phyloP scores from a whole-genome alignment of 2,888 invertebrate species.

The Melieria crassipennis region DNA sequence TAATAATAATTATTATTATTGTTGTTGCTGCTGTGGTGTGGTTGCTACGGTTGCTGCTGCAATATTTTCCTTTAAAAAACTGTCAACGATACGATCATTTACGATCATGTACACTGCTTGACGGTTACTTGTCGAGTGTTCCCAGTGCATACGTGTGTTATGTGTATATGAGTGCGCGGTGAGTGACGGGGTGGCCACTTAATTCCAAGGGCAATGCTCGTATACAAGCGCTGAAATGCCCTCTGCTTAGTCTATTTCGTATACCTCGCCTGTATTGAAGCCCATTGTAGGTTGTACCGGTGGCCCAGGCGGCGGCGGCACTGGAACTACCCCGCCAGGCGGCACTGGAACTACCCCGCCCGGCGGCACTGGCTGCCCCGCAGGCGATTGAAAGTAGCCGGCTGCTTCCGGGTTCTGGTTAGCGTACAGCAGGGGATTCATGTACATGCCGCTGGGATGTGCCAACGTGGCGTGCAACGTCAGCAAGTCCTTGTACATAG shows the following conservation, averaged over 20 bases:
- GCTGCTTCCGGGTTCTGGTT: slow-evolving; percentile 60
- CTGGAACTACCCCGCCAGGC: slow-evolving; percentile 21
- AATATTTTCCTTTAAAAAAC: too few relatives aligned
- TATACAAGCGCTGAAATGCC: too few relatives aligned
- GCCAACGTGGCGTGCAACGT: slow-evolving; percentile 57
- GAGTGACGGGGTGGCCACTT: too few relatives aligned
- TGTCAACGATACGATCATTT: too few relatives aligned
- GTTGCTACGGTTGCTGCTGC: too few relatives aligned
- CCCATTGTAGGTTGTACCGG: slow-evolving; percentile 44
- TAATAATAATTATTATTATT: too few relatives aligned
- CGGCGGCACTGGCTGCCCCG: slow-evolving; percentile 22
- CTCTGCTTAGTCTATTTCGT: slow-evolving; percentile 56
- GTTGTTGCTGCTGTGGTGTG: too few relatives aligned
- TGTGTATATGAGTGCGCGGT: too few relatives aligned
- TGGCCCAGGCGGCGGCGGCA: slow-evolving; percentile 31
- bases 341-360: slow-evolving; percentile 22
- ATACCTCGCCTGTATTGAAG: slow-evolving; percentile 58
- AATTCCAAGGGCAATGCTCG: too few relatives aligned
- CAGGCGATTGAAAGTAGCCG: slow-evolving; percentile 52
- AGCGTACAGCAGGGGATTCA: slow-evolving; percentile 62
- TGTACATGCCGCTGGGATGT: slow-evolving; percentile 63
- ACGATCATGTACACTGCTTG: too few relatives aligned
- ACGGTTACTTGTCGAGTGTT: too few relatives aligned
- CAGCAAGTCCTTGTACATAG: slow-evolving; percentile 63
- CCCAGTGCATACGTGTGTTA: too few relatives aligned